Evolutionary conservation across 2,113 vertebrate genomes (phyloP).

Genomic region (Pelusios castaneus): DNA sequence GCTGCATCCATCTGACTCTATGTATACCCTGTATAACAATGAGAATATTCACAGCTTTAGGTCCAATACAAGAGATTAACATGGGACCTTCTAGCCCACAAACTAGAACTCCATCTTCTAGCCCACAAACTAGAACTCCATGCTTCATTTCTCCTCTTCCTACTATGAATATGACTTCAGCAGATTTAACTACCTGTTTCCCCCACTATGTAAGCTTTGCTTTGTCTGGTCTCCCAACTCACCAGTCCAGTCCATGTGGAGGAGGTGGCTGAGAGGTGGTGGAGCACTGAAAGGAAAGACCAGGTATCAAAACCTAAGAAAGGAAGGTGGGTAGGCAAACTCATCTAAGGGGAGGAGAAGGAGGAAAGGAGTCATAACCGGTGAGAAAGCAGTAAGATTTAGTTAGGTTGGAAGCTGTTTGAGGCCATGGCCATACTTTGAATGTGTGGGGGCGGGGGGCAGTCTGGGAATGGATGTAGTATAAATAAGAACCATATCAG

Average conservation of each 20-base stretch:
- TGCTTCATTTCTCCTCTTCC: not conserved
- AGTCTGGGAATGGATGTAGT: not conserved
- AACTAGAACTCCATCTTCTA: not conserved
- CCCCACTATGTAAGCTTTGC: not conserved
- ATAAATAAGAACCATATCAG: not conserved
- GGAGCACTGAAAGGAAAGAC: rapidly evolving
- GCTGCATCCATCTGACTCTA: not conserved
- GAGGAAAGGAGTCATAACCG: not conserved
- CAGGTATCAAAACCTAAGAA: not conserved
- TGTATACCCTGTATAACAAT: not conserved
- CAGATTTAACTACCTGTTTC: not conserved
- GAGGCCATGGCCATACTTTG: not conserved
- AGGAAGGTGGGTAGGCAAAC: not conserved
- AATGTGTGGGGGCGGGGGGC: too few species aligned
- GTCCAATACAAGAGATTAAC: not conserved
- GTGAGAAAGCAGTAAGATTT: not conserved
- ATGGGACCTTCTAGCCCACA: rapidly evolving
- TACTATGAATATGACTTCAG: not conserved
- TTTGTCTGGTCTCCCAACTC: not conserved
- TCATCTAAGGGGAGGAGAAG: not conserved
- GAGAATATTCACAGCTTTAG: rapidly evolving
- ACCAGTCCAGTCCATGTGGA: rapidly evolving
- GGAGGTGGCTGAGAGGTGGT: not conserved
- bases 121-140: rapidly evolving
- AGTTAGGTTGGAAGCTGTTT: not conserved